Base-by-base conservation (phyloP, 2,113 vertebrate species). In the Rhabdornis inornatus region DNA sequence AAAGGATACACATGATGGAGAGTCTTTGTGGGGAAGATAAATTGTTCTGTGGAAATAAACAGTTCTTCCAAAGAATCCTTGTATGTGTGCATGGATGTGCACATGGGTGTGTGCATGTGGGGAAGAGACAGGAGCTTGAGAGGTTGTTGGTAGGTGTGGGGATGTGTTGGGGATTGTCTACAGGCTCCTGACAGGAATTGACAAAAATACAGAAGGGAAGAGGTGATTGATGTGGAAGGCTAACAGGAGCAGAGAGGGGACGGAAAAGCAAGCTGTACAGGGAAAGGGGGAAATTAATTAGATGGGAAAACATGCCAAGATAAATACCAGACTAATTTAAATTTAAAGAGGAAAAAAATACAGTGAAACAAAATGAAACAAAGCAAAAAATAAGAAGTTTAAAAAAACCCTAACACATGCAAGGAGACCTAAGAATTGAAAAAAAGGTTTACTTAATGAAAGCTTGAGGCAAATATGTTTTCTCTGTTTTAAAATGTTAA, bases 31-130 rank as follows among this genome's bases (percentile, higher is more conserved):
- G 25, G 30, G 70, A 35, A 75, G 6, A 11, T 59, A 25, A 57
- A 30, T 61, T 20, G 11, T 42, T 86, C 65, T 45, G 14, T n/a
- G 2, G 4, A 20, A 15, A 19, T 21, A 23, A 78, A 24, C 9
- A 35, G 15, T 4, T 3, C 0, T 93, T 90, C n/a, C 11, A 55
- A 49, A 56, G 50, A 71, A 30, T 60, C 16, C 39, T 10, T 59
- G 1, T 31, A 5, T 22, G 3, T 2, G 4, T 2, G 1, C 2
- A 1, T 49, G 12, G 20, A 25, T 47, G 20, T 24, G 7, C 24
- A 40, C 10, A 2, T 9, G 30, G 24, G 1, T 42, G 31, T 52
- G 42, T 27, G n/a, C 0, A 0, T 3, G 9, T 28, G 12, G 12
- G 15, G 23, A 60, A n/a, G 21, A 83, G 31, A 53, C 0, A 2